Conservation (phyloP, 2,888 invertebrate genomes). For the Coleophora deauratella region DNA sequence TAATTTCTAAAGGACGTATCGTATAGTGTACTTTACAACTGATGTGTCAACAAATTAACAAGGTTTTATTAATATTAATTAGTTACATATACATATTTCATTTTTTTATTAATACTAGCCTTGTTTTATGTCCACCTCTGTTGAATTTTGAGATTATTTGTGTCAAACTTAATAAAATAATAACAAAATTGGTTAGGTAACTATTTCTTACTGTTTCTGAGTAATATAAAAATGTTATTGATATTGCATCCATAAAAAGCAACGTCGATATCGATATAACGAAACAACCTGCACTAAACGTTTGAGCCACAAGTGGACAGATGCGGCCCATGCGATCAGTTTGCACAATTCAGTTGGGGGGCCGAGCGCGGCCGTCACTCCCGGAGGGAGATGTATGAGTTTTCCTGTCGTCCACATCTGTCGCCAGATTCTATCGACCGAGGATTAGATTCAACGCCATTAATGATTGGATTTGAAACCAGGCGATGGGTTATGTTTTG, state of each 20-base stretch:
- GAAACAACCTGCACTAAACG: constrained; percentile 19
- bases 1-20: constrained; percentile 28
- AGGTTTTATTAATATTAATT: no score
- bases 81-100: no score
- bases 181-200: no score
- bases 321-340: constrained; percentile 57
- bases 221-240: constrained; percentile 19
- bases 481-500: constrained; percentile 42
- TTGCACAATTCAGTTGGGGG: constrained; percentile 66
- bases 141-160: no score
- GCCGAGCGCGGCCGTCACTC: constrained; percentile 35
- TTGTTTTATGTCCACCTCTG: no score
- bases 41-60: no score
- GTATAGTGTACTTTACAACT: constrained; percentile 12
- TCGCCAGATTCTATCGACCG: constrained; percentile 41
- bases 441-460: constrained; percentile 64
- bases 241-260: no score
- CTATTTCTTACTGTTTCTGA: no score
- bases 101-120: no score
- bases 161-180: no score
- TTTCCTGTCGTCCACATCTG: constrained; percentile 66
- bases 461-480: constrained; percentile 61
- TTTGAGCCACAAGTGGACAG: constrained; percentile 58
- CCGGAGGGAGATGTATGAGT: constrained; percentile 58
- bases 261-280: constrained; percentile 21